Evolutionary conservation across 2,797 vertebrate species (phyloP).

Genomic region (Phrynocephalus guinanensis): DNA sequence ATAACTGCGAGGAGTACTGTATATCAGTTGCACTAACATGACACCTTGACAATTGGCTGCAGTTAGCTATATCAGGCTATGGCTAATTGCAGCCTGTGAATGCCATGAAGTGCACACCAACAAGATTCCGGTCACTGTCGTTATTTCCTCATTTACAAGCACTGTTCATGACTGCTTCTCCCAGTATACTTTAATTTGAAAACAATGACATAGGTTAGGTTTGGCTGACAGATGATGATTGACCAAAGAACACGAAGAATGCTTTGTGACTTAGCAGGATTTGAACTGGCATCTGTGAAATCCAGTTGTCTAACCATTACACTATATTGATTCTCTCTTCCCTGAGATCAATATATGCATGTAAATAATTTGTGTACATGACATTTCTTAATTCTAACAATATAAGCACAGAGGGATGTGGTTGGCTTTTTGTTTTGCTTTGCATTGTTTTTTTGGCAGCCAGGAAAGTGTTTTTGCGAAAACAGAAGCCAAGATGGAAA

Average conservation of each 20-base stretch:
- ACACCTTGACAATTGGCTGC: no score
- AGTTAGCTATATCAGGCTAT: no score
- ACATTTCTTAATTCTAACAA: neutral
- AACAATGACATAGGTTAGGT: no score
- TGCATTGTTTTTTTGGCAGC: neutral
- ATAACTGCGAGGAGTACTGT: no score
- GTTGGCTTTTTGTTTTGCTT: neutral
- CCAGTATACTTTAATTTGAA: no score
- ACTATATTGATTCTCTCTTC: neutral
- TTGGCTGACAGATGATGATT: no score
- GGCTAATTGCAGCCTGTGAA: no score
- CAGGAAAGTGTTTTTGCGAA: conserved; percentile 54
- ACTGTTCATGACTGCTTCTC: no score
- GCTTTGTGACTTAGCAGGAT: neutral
- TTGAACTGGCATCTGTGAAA: neutral
- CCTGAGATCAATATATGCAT: conserved; percentile 22
- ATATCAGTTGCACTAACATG: no score
- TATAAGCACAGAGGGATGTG: neutral
- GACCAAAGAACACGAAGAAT: neutral
- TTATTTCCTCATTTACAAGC: no score
- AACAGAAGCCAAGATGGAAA: conserved; percentile 57
- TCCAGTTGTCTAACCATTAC: neutral
- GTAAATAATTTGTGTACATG: conserved; percentile 23
- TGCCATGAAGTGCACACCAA: no score
- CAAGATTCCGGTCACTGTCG: no score